Conservation (phyloP, 2,113 vertebrate genomes). For the Crotalus tigris region DNA sequence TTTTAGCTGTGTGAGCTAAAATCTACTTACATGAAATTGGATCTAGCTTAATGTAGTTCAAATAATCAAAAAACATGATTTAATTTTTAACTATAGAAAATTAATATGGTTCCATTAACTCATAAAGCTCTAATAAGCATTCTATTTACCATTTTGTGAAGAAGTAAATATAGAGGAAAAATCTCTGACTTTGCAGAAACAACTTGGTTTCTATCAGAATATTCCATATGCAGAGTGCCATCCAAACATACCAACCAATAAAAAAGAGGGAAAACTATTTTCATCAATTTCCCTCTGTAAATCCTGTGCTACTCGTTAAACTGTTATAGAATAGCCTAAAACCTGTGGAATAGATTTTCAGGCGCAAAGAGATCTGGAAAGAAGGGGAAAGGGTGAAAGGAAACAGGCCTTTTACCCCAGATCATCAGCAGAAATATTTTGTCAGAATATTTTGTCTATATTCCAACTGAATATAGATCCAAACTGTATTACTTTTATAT, state of each 20-base stretch:
- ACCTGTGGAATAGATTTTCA: neutral
- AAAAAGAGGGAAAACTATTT: neutral
- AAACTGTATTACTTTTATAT: neutral
- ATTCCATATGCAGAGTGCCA: neutral
- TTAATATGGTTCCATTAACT: neutral
- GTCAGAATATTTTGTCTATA: too few relatives aligned
- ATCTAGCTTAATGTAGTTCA: neutral
- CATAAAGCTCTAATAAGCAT: neutral
- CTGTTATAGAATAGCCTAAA: neutral
- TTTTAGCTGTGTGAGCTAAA: neutral
- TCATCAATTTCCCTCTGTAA: too few relatives aligned
- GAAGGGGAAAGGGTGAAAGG: neutral
- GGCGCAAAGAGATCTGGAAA: neutral
- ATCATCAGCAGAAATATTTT: neutral
- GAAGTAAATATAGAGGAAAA: neutral
- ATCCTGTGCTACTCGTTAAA: neutral
- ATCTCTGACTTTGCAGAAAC: neutral
- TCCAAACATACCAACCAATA: neutral
- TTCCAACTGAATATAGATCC: neutral
- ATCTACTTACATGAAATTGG: neutral
- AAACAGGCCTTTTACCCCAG: neutral
- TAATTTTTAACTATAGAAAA: neutral
- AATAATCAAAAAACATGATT: slow-evolving; percentile 12
- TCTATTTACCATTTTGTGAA: neutral
- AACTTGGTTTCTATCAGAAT: neutral